Evolutionary conservation across 1,140 invertebrate genomes (phyloP), one percentile per base, ranked within the genome.

Genomic region (Drosophila pseudoobscura): DNA sequence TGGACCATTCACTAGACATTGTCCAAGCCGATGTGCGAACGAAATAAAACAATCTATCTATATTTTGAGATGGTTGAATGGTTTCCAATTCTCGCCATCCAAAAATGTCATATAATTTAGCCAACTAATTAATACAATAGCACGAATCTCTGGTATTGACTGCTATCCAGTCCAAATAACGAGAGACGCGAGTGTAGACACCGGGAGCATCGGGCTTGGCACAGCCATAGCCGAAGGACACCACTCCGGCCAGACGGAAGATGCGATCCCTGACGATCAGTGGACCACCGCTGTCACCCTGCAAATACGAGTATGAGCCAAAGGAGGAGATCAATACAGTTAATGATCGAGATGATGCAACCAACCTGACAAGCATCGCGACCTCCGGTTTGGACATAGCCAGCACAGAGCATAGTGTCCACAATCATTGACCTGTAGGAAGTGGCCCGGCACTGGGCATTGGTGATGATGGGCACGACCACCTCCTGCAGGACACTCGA

Each of bases 381-480:
- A 3, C 97, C 97, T 5, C 97, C 97, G 75, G 97, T 94, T 76
- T 97, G 94, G 2, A 95, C 95, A 77, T 96, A 96, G 0, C 97
- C 97, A 35, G 97, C 97, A 91, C 97, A 98, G 8, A 98, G 92
- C 92, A 98, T 98, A 51, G 96, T 96, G 22, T 95, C 94, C 1
- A 96, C 97, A 69, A 98, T 98, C 44, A 96, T 96, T 74, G 97
- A 96, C 90, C 96, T 97, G 91, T 98, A 98, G 2, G 96, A 96
- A 17, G 95, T 93, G 87, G 98, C 95, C 0, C 78, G 61, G 84
- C 97, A 97, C 72, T 98, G 96, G 45, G 96, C 95, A 91, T 98
- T 98, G 51, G 96, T 94, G 96, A 97, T 98, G n/a, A 98, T 95
- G 0, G 97, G 97, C 26, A 98, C 92, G 17, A 95, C 92, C 0